Percentiles rank a stretch among this genome's conserved stretches.
These are phyloP conservation scores for Glaucopsyche alexis DNA, from an alignment of 2,888 invertebrate species.

Conservation along the genomic window DNA sequence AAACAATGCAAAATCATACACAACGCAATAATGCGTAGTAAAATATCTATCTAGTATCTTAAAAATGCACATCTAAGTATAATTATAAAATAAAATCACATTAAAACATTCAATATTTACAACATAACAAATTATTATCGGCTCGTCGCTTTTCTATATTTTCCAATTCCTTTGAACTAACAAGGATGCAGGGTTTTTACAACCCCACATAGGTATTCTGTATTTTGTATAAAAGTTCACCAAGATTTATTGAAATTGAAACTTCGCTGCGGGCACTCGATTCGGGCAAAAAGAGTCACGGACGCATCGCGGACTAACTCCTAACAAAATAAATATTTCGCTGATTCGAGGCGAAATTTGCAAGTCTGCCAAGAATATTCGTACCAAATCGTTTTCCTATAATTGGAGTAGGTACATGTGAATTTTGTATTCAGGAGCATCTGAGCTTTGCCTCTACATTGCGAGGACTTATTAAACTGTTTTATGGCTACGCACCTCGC, in stretches of 20 bases:
- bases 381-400: slow-evolving; percentile 80
- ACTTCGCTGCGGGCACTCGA: slow-evolving; percentile 49
- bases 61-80: too few relatives aligned
- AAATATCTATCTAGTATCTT: too few relatives aligned
- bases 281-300: slow-evolving; percentile 62
- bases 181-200: too few relatives aligned
- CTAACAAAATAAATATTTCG: slow-evolving; percentile 78
- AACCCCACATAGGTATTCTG: too few relatives aligned
- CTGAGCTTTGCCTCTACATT: slow-evolving; percentile 67
- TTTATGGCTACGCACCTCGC: slow-evolving; percentile 49
- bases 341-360: slow-evolving; percentile 77
- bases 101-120: too few relatives aligned
- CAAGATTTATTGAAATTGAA: slow-evolving; percentile 34
- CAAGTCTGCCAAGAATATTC: slow-evolving; percentile 80
- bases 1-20: too few relatives aligned
- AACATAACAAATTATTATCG: too few relatives aligned
- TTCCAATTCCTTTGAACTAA: too few relatives aligned
- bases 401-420: slow-evolving; percentile 77
- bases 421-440: slow-evolving; percentile 79
- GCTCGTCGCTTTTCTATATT: background rate
- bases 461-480: slow-evolving; percentile 72
- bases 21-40: too few relatives aligned
- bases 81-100: too few relatives aligned
- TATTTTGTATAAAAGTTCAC: background rate
- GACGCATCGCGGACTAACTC: slow-evolving; percentile 64